Base-by-base conservation (phyloP, 2,113 vertebrate species). In the Brachypodius melanocephalos region DNA sequence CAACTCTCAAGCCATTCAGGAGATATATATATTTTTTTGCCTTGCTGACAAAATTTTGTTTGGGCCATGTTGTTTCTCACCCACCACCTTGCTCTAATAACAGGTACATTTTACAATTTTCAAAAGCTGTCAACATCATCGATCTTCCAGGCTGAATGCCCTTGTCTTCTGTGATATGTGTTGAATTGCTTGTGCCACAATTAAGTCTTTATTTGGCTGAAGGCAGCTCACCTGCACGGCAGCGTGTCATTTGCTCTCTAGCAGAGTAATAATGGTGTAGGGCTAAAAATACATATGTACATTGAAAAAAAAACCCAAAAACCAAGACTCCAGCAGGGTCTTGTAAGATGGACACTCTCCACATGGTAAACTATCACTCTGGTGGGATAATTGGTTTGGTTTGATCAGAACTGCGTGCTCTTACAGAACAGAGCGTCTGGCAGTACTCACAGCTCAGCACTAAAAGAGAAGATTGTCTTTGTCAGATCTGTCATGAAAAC, bases 191-290 rank as follows among this genome's bases (percentile, higher is more conserved):
- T 89, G 71, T 94, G 76, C 61, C 94, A 75, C 75, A 78, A 49
- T 91, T 92, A 74, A 85, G 86, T 43, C 91, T 90, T 95, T 89
- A 96, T 93, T 95, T 86, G 89, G 85, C 85, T 93, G 69, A 91
- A 90, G 88, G 78, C 62, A 91, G 36, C 46, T 90, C 92, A 83
- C 73, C 61, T 87, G 52, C 71, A 43, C 5, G 14, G 45, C 52
- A 96, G 45, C 2, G 2, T 48, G 72, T 93, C 71, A 40, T 96
- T 85, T 87, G n/a, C 71, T 90, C 65, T 75, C 75, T 82, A 71
- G 88, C 72, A 90, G 75, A 93, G 81, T 19, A 51, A 90, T 91
- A 74, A 80, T 26, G 22, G 67, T 57, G 38, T 36, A 69, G 48
- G n/a, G 45, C 58, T 89, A 68, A 93, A 87, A 92, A 59, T 45